Evolutionary conservation across 1,140 invertebrate genomes (phyloP), one percentile per base, ranked within the genome.

Genomic region (Drosophila pandora): DNA sequence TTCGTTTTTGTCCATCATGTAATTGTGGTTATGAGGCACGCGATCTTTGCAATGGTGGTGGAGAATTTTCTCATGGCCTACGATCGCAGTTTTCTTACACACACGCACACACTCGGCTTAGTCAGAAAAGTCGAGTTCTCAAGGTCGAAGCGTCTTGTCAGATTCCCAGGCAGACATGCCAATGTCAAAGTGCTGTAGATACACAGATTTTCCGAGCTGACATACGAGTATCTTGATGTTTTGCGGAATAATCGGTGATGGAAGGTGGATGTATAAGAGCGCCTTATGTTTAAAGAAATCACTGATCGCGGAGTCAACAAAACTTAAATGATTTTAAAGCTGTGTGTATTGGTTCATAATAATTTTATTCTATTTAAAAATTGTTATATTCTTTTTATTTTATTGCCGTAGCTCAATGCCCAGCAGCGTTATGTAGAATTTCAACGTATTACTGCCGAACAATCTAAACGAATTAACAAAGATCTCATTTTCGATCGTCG

Each of bases 341-440:
- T n/a, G n/a, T n/a, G n/a, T n/a, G n/a, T n/a, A n/a, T n/a, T n/a
- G n/a, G n/a, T n/a, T 25, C 4, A 25, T 25, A 5, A 4, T 25
- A 5, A 5, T 25, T 5, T 5, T 6, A 5, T 25, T 25, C 25
- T 25, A 25, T 5, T 4, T 4, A 25, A 3, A 25, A 5, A 25
- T 25, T 25, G 4, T 4, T 25, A 25, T n/a, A 28, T 6, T 12
- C 3, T 4, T 8, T 30, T 17, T 21, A 2, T 3, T 13, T 30
- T 17, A 10, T n/a, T 45, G 43, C n/a, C 49, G 9, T 13, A 91
- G 90, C 57, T 91, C 0, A 85, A 89, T 77, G 87, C 87, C 1
- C 96, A 97, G 85, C 94, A 96, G 68, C 91, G 94, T 7, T 97
- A 97, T 92, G 95, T 96, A 0, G 94, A 96, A 30, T 97, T 96